Conservation (phyloP, 1,140 invertebrate genomes). For the Drosophila burlai region DNA sequence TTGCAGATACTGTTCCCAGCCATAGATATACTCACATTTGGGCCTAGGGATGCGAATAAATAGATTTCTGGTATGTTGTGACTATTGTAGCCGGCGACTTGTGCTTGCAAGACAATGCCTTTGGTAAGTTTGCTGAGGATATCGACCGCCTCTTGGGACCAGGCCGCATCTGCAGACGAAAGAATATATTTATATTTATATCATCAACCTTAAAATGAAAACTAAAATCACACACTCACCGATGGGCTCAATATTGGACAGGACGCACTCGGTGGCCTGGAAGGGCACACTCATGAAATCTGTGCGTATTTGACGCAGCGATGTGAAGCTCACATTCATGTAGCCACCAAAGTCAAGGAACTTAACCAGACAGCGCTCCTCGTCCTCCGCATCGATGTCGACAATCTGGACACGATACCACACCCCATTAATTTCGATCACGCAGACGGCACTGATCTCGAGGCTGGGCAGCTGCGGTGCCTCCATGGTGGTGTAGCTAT, state of each 20-base stretch:
- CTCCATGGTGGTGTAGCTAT: conserved; percentile 88
- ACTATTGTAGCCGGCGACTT: conserved; percentile 93
- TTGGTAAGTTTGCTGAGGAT: conserved; percentile 92
- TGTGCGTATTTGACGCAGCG: conserved; percentile 94
- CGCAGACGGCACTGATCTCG: conserved; percentile 94
- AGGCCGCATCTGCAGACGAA: conserved; percentile 85
- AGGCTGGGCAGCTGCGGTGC: conserved; percentile 89
- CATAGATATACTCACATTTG: conserved; percentile 87
- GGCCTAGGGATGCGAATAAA: conserved; percentile 90
- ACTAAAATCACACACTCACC: conserved; percentile 86
- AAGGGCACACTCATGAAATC: conserved; percentile 97
- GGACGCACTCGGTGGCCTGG: conserved; percentile 96
- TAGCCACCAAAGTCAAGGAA: conserved; percentile 98
- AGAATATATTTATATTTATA: not conserved
- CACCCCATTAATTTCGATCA: conserved; percentile 91
- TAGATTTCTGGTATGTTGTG: conserved; percentile 91
- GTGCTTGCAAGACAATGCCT: conserved; percentile 93
- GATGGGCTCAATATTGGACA: conserved; percentile 94
- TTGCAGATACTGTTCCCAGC: not conserved
- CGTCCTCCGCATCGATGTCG: conserved; percentile 88
- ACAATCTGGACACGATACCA: conserved; percentile 97
- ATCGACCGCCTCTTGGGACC: conserved; percentile 91
- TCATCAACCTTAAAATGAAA: conserved; percentile 1
- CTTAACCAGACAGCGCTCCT: conserved; percentile 91
- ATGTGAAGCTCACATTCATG: conserved; percentile 89